Percentiles rank a stretch among this genome's conserved stretches.
Evolutionary conservation across 2,888 invertebrate species (phyloP).

Genomic region (Pantelozetes paolii): DNA sequence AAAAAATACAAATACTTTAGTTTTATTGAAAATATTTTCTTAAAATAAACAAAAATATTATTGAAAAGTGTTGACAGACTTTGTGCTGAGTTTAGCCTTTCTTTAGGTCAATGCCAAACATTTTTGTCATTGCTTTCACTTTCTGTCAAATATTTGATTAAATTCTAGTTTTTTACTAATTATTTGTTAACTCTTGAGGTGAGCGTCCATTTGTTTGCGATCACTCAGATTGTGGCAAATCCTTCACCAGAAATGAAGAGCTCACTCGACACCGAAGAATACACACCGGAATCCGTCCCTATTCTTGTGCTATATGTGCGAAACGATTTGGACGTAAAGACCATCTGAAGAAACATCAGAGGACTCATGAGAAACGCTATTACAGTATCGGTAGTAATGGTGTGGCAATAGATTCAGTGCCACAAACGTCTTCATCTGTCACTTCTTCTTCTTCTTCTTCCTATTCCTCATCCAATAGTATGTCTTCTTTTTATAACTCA

Average conservation of each 20-base stretch:
- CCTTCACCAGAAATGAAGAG: conserved; percentile 86
- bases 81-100: not conserved
- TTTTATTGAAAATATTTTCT: too few relatives aligned
- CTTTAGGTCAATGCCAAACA: conserved; percentile 29
- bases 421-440: not conserved
- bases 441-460: not conserved
- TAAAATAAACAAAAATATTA: too few relatives aligned
- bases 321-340: conserved; percentile 90
- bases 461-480: not conserved
- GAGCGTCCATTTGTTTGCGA: conserved; percentile 85
- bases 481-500: conserved; percentile 26
- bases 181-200: conserved; percentile 60
- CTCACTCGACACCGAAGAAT: conserved; percentile 84
- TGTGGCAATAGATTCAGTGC: not conserved
- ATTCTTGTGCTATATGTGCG: conserved; percentile 77
- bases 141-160: not conserved
- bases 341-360: conserved; percentile 86
- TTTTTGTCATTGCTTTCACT: conserved; percentile 44
- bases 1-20: too few relatives aligned
- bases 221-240: conserved; percentile 76
- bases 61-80: too few relatives aligned
- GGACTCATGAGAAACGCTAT: conserved; percentile 62
- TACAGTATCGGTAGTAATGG: not conserved
- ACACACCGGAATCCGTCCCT: conserved; percentile 79
- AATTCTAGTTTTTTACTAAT: too few relatives aligned